phyloP scores from a whole-genome alignment of 2,888 invertebrate species.

The Cerceris rybyensis region DNA sequence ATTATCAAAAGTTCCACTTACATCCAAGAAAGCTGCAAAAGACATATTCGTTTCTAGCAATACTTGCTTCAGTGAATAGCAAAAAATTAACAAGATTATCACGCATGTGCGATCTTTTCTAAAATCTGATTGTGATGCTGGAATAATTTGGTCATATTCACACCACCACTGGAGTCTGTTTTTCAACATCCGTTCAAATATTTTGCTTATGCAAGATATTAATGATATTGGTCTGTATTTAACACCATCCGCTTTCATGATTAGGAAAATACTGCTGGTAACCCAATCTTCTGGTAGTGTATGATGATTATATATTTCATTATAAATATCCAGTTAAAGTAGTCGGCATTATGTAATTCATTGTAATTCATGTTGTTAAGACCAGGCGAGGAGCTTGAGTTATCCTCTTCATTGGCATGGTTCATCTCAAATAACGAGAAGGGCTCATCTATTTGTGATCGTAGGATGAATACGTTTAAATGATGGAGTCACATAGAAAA shows the following conservation, averaged over 20 bases:
- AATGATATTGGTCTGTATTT: not conserved
- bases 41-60: not conserved
- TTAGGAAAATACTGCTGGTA: constrained; percentile 10
- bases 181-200: constrained; percentile 8
- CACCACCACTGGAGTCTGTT: constrained; percentile 5
- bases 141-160: not conserved
- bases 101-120: constrained; percentile 10
- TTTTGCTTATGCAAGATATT: constrained; percentile 2
- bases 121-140: constrained; percentile 2
- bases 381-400: not conserved
- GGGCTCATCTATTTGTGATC: no score
- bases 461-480: no score
- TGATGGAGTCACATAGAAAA: no score
- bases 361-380: constrained; percentile 1
- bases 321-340: constrained; percentile 6
- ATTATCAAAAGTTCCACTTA: constrained; percentile 3
- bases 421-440: no score
- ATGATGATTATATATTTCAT: constrained; percentile 4
- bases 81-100: not conserved
- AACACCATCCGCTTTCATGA: not conserved
- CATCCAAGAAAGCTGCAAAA: constrained; percentile 4
- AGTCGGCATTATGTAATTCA: not conserved
- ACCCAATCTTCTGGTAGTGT: constrained; percentile 1
- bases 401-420: not conserved
- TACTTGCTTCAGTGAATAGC: not conserved